Evolutionary conservation across 2,888 invertebrate genomes (phyloP), one percentile per base, ranked within the genome.

Genomic region (Dynastes maya): DNA sequence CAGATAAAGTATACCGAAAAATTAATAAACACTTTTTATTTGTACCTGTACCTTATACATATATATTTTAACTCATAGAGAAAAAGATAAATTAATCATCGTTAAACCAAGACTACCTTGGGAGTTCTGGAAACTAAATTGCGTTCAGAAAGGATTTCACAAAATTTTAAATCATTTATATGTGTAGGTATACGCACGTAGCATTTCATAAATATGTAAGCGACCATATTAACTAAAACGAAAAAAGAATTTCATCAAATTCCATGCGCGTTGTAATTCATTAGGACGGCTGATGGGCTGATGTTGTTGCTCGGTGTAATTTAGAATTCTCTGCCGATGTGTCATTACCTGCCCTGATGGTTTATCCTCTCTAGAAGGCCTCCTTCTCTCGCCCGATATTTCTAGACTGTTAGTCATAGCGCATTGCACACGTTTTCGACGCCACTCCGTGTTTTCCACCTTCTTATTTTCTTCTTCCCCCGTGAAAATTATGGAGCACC

Each of bases 391-490:
- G 72, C 22, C 72, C 40, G 72, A 61, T 72, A 72, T 72, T 72
- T 72, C 72, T 72, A 72, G 72, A 72, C 72, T 61, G 58, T 72
- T 72, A 72, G 58, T 72, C 72, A 72, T 72, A 72, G 61, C 37
- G 61, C 58, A 72, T 16, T 72, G 72, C 61, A 61, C 61, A 72
- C 58, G 68, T 51, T 68, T 49, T 22, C 68, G 68, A 49, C 49
- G 55, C 72, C 45, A 32, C 72, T 72, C 58, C 72, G 58, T 37
- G 72, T 58, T 72, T 72, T 72, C 72, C 72, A 72, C 72, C 72
- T 72, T 71, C 71, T 71, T 72, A 72, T 72, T 72, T 72, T 72
- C 72, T 72, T 72, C 61, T 61, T 72, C 40, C 72, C 72, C 61
- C 53, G 72, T 58, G 72, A 27, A 72, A 72, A 72, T 72, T 72